Evolutionary conservation across 1,140 invertebrate species (phyloP), one percentile per base, ranked within the genome.

Genomic region (Cydia splendana): DNA sequence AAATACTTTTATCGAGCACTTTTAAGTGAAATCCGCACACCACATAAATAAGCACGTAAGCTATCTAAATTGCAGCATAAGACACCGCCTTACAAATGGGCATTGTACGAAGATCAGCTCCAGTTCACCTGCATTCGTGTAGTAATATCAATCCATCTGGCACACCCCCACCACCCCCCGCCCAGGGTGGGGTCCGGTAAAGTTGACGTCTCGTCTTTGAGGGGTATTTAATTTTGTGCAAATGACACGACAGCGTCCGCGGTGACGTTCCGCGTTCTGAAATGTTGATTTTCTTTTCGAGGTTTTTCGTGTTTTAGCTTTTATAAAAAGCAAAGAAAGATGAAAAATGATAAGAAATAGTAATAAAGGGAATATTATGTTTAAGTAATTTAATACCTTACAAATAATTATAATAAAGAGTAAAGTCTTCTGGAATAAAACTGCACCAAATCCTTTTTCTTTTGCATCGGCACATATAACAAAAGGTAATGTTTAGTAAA

Each of bases 91-190:
- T 88, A 88, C 88, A 89, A 87, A 89, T 86, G 84, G 87, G 81
- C 83, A 85, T 88, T 88, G 87, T 87, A 83, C 85, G 77, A 77
- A 88, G 86, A 88, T 88, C 85, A 84, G 73, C 74, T 76, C 78
- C 82, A 82, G 84, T 84, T 87, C 87, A 91, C 90, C 90, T 91
- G 90, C 88, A 88, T 86, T 84, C 82, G 84, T 79, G 82, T 79
- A 85, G 82, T 79, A 85, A 88, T 91, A 91, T 89, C 89, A 90
- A 91, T 91, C 89, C 87, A 91, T 91, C 89, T 88, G 85, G 81
- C 77, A 74, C 76, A 74, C 75, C 80, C 77, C 71, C 57, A 51
- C 77, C 76, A 78, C 78, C 48, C 10, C 75, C 74, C 79, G 67
- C 45, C 77, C 28, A 12, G 76, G 71, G 73, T 57, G 65, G 45